A percentile compares a stretch with the other conserved stretches of the same genome.
Evolutionary conservation across 2,797 vertebrate species (phyloP).

Genomic region (Perdix hodgsoniae): DNA sequence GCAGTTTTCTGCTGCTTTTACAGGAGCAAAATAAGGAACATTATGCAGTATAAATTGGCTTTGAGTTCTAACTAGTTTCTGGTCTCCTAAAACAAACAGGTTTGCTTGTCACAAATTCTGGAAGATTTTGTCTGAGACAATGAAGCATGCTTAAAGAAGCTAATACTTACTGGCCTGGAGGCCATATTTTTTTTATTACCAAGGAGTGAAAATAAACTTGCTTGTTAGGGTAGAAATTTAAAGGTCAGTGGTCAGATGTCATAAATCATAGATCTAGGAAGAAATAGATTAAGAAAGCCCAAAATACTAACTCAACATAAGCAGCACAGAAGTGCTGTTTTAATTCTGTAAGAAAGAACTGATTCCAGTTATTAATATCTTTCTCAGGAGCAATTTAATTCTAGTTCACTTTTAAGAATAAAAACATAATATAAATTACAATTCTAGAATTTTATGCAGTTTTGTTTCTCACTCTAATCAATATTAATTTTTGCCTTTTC

Average conservation of each 20-base stretch:
- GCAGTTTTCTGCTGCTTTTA: background rate
- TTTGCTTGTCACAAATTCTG: conserved; percentile 13
- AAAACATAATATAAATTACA: background rate
- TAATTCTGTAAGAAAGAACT: conserved; percentile 40
- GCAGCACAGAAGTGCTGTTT: conserved; percentile 7
- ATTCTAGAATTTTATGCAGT: background rate
- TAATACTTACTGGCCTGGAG: conserved; percentile 39
- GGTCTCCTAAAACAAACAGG: background rate
- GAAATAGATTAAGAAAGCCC: conserved; percentile 45
- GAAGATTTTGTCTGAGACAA: background rate
- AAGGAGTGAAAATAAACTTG: conserved; percentile 50
- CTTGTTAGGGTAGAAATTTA: conserved; percentile 64
- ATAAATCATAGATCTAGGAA: conserved; percentile 58
- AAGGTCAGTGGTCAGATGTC: conserved; percentile 51
- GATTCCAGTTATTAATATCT: conserved; percentile 43
- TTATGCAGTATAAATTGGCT: background rate
- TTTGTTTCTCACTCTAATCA: background rate
- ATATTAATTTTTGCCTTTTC: background rate
- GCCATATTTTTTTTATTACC: conserved; percentile 46
- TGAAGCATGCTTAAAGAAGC: conserved; percentile 9
- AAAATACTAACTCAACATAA: conserved; percentile 49
- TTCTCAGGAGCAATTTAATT: conserved; percentile 43
- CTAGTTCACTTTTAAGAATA: background rate
- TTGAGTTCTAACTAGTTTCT: background rate
- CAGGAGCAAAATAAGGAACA: background rate